Percentiles rank a stretch among this genome's conserved stretches.
phyloP scores from a whole-genome alignment of 2,113 vertebrate genomes.

The Mirza zaza region DNA sequence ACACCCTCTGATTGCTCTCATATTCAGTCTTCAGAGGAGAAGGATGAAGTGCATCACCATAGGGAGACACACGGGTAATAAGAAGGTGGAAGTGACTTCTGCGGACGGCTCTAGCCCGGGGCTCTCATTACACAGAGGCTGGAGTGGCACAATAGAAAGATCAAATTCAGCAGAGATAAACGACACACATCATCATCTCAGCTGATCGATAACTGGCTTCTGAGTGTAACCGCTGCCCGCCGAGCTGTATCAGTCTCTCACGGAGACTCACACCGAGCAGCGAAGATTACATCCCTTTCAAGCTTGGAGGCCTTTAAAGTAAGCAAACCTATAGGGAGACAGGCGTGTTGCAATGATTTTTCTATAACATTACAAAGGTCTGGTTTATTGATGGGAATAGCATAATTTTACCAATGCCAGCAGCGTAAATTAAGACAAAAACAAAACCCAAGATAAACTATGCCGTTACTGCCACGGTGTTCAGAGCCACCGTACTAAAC shows the following conservation, averaged over 20 bases:
- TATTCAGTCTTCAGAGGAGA: not conserved
- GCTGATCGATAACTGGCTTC: conserved; percentile 66
- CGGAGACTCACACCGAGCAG: conserved; percentile 36
- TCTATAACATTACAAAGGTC: not conserved
- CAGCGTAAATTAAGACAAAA: conserved; percentile 23
- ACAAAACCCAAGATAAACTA: conserved; percentile 24
- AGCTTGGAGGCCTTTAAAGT: conserved; percentile 43
- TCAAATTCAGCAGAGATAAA: conserved; percentile 74
- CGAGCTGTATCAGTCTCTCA: conserved; percentile 9
- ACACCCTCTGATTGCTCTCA: not conserved
- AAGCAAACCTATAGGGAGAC: not conserved
- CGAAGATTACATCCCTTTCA: conserved; percentile 34
- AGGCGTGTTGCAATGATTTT: not conserved
- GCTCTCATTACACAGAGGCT: conserved; percentile 50
- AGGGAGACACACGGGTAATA: conserved; percentile 1
- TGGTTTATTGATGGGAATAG: conserved; percentile 30
- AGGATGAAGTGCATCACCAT: conserved; percentile 1
- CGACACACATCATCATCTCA: conserved; percentile 26
- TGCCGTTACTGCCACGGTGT: conserved; percentile 22
- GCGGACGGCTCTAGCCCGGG: conserved; percentile 37
- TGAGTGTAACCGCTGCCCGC: conserved; percentile 57
- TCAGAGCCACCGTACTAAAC: not conserved
- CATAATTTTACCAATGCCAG: conserved; percentile 50
- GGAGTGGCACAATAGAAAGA: conserved; percentile 64
- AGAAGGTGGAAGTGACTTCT: conserved; percentile 65